Percentiles rank a stretch among this genome's conserved stretches.
These are phyloP conservation scores for Hystrix brachyura DNA, from an alignment of 2,113 vertebrate species.

Conservation along the genomic window DNA sequence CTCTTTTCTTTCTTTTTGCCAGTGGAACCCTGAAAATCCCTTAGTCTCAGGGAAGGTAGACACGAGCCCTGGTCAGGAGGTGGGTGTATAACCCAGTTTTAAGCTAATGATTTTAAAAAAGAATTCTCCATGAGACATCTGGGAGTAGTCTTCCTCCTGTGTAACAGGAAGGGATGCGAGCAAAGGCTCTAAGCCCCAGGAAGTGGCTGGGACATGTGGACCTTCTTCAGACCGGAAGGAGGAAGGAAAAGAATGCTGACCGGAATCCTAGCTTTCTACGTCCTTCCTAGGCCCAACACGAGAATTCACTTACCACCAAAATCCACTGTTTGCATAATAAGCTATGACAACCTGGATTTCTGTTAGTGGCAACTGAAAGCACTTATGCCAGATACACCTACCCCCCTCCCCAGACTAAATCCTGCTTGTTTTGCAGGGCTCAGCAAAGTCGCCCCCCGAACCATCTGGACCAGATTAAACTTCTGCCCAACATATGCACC, in stretches of 20 bases:
- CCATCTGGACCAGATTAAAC: background rate
- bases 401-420: background rate
- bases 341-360: background rate
- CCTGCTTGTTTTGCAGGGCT: background rate
- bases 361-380: background rate
- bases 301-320: background rate
- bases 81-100: background rate
- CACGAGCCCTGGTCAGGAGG: background rate
- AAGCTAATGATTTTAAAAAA: conserved; percentile 1
- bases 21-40: background rate
- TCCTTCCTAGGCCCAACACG: background rate
- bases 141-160: background rate
- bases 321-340: background rate
- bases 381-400: background rate
- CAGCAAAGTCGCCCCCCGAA: background rate
- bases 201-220: background rate
- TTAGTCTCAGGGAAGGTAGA: background rate
- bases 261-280: background rate
- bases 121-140: background rate
- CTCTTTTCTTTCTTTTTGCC: background rate
- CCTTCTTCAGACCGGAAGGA: background rate
- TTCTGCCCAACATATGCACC: fast-evolving
- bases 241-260: background rate
- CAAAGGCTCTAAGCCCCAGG: background rate
- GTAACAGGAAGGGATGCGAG: background rate